Conservation (phyloP, 2,888 invertebrate genomes). For the Hedya salicella region DNA sequence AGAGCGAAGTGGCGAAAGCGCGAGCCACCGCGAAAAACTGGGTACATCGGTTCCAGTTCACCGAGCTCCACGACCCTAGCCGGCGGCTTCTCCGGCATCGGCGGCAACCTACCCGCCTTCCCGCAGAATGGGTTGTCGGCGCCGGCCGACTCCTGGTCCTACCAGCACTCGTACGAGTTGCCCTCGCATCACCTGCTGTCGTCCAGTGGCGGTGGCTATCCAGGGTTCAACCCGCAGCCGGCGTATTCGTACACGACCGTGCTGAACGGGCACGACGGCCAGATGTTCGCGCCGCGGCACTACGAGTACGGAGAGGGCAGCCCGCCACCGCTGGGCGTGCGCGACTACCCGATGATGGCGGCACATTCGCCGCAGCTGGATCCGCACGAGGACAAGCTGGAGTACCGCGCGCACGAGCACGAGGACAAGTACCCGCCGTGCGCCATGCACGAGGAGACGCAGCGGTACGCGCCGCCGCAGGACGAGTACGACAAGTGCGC, state of each 20-base stretch:
- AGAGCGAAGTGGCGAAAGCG: constrained; percentile 97
- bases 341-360: constrained; percentile 88
- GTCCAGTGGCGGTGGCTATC: constrained; percentile 87
- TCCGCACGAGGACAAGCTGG: constrained; percentile 79
- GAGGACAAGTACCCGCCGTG: constrained; percentile 80
- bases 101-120: constrained; percentile 80
- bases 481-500: constrained; percentile 87
- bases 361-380: constrained; percentile 86
- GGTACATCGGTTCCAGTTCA: constrained; percentile 89
- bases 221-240: constrained; percentile 86
- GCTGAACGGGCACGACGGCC: constrained; percentile 89
- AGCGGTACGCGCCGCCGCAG: constrained; percentile 84
- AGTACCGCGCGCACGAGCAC: constrained; percentile 75
- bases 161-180: constrained; percentile 91
- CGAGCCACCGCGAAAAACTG: constrained; percentile 96
- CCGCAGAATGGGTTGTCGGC: constrained; percentile 86
- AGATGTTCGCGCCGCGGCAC: constrained; percentile 88
- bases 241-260: constrained; percentile 88
- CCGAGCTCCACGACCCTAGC: constrained; percentile 88
- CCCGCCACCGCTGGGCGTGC: constrained; percentile 86
- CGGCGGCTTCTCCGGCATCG: constrained; percentile 84
- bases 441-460: constrained; percentile 79
- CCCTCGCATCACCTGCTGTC: constrained; percentile 91
- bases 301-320: constrained; percentile 86
- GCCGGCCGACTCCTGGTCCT: constrained; percentile 92